These are phyloP conservation scores for Eustalomyia histrio DNA, from an alignment of 2,888 invertebrate species.

Conservation along the genomic window DNA sequence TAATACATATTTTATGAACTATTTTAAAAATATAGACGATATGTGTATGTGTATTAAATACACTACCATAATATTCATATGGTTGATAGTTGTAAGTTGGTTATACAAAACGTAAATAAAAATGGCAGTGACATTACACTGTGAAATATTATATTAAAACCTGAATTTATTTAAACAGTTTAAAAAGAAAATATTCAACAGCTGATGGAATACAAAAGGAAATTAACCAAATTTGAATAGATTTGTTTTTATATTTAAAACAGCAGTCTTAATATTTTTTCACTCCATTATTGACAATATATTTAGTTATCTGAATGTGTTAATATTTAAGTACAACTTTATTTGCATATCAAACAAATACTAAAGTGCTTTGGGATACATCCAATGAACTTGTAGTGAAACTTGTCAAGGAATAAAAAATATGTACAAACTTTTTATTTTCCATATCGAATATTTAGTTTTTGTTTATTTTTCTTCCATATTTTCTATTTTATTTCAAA, in stretches of 20 bases:
- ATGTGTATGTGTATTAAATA: not conserved
- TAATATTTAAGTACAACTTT: slow-evolving; percentile 11
- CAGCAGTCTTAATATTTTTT: no score
- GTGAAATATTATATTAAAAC: no score
- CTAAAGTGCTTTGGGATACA: slow-evolving; percentile 27
- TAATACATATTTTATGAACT: slow-evolving; percentile 31
- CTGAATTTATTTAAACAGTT: no score
- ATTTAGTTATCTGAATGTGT: not conserved
- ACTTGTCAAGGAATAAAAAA: not conserved
- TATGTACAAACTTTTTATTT: no score
- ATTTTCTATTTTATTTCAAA: no score
- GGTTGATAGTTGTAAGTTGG: not conserved
- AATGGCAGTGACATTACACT: no score
- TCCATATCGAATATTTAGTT: no score
- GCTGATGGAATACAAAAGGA: no score
- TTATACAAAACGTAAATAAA: not conserved
- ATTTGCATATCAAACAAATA: slow-evolving; percentile 42
- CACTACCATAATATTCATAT: not conserved
- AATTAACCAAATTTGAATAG: no score
- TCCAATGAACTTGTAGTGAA: slow-evolving; percentile 3
- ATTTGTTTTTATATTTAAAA: no score
- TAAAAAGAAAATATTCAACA: no score
- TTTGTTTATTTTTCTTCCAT: no score
- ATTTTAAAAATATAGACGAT: not conserved
- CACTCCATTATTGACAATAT: not conserved